These are phyloP conservation scores for Pomatorhinus ruficollis DNA, from an alignment of 2,113 vertebrate species.

Conservation along the genomic window DNA sequence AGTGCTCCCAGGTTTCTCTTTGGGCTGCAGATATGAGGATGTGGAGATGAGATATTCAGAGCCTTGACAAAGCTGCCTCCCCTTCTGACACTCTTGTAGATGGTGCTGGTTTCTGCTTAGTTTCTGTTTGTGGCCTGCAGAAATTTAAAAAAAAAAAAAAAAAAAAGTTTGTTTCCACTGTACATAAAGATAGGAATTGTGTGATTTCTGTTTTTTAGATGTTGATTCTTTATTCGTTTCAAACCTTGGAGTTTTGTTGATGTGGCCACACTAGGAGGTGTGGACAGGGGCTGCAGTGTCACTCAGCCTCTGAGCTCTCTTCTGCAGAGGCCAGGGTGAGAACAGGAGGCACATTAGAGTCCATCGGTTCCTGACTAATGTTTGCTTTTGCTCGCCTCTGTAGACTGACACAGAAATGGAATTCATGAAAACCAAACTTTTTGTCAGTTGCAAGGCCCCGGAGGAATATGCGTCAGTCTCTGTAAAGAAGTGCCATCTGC, in stretches of 20 bases:
- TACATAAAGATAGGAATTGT: not conserved
- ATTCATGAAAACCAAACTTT: not conserved
- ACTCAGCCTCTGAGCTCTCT: not conserved
- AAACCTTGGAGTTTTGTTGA: not conserved
- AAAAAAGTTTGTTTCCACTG: not conserved
- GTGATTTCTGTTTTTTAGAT: not conserved
- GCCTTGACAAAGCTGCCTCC: not conserved
- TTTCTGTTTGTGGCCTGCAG: not conserved
- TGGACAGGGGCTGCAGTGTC: not conserved
- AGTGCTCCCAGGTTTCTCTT: not conserved
- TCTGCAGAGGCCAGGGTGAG: not conserved
- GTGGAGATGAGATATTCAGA: not conserved
- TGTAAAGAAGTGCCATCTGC: slow-evolving; percentile 47
- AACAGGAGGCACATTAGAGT: not conserved
- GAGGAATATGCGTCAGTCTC: not conserved
- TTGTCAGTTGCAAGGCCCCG: not conserved
- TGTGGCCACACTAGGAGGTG: not conserved
- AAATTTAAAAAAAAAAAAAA: not conserved
- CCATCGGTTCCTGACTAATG: not conserved
- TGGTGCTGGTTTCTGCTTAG: not conserved
- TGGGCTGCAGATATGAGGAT: not conserved
- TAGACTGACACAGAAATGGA: not conserved
- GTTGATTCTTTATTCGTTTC: not conserved
- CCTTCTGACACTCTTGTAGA: not conserved
- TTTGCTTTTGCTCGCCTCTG: not conserved